phyloP scores from a whole-genome alignment of 1,140 invertebrate genomes.

The Ooceraea biroi region DNA sequence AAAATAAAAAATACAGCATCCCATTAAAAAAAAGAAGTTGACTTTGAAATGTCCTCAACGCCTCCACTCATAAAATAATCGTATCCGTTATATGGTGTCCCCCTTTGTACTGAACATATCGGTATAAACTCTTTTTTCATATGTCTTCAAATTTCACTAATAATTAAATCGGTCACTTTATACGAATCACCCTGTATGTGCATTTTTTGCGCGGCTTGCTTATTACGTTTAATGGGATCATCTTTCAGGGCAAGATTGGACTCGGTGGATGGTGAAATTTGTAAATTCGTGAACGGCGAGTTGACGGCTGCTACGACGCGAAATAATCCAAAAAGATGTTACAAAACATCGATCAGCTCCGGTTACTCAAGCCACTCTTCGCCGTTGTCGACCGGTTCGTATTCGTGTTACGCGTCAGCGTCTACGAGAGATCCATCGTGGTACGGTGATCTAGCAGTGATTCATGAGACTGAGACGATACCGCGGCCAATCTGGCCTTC shows the following conservation, averaged over 20 bases:
- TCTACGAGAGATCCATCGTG: conserved; percentile 60
- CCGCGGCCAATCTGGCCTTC: conserved; percentile 80
- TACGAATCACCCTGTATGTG: no score
- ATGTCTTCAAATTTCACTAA: no score
- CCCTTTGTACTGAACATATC: no score
- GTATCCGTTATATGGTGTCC: no score
- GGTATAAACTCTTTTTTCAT: no score
- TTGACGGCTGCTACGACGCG: conserved; percentile 58
- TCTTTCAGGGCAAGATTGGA: conserved; percentile 77
- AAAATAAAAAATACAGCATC: no score
- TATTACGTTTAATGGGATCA: neutral
- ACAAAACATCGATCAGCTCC: conserved; percentile 79
- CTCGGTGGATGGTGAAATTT: conserved; percentile 75
- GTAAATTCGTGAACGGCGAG: conserved; percentile 71
- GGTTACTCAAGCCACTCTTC: conserved; percentile 81
- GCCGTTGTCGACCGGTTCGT: conserved; percentile 77
- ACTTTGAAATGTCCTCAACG: no score
- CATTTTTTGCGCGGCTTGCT: no score
- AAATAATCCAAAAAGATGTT: conserved; percentile 77
- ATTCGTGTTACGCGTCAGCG: conserved; percentile 67
- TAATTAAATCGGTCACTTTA: no score
- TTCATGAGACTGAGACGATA: conserved; percentile 78
- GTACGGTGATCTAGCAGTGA: conserved; percentile 72
- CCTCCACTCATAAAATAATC: no score
- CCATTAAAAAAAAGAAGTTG: no score